Percentiles rank a stretch among this genome's conserved stretches.
Evolutionary conservation across 1,140 invertebrate species (phyloP).

Genomic region (Sarcophaga peregrina): DNA sequence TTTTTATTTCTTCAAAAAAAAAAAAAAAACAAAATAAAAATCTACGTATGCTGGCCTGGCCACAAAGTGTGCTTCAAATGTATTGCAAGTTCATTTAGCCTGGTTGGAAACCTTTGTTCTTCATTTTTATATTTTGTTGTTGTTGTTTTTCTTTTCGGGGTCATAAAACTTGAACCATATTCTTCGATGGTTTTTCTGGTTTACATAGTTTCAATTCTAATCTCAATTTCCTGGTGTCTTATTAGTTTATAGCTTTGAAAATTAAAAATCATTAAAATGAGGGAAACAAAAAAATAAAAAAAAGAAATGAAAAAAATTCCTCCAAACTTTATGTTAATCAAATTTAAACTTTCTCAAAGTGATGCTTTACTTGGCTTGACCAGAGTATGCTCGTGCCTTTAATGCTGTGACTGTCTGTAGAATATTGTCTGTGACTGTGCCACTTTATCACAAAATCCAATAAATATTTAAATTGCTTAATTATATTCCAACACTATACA

Average conservation of each 20-base stretch:
- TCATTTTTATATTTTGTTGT: neutral
- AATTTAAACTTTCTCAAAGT: conserved; percentile 36
- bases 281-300: too few species aligned
- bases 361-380: neutral
- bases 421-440: conserved; percentile 10
- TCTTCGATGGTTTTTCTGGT: neutral
- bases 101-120: neutral
- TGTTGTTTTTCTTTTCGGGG: neutral
- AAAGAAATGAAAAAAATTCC: neutral
- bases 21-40: too few species aligned
- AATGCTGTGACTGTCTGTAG: neutral
- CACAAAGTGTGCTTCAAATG: conserved; percentile 17
- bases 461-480: conserved; percentile 41
- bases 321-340: conserved; percentile 23
- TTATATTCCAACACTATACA: conserved; percentile 26
- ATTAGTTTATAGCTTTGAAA: conserved; percentile 10
- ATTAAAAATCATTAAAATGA: conserved; percentile 15
- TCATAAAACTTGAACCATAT: conserved; percentile 10
- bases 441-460: conserved; percentile 23
- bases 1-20: neutral
- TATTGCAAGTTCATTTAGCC: neutral
- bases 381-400: neutral
- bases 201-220: neutral
- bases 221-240: neutral
- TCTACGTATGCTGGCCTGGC: neutral